Evolutionary conservation across 2,797 vertebrate genomes (phyloP), one percentile per base, ranked within the genome.

Genomic region (Serranus cabrilla): DNA sequence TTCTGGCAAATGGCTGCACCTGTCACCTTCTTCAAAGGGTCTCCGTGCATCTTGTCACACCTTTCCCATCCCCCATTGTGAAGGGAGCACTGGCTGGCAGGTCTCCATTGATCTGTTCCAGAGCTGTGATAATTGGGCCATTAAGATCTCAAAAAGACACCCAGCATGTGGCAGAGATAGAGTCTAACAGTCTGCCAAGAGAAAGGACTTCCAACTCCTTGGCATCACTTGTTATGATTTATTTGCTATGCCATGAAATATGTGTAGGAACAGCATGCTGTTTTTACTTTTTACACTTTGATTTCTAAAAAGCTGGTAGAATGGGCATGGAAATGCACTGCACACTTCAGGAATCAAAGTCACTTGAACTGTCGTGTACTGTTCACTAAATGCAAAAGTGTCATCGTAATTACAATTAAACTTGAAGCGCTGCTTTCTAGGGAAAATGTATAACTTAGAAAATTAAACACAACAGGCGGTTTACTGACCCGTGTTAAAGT

Each of bases 101-200:
- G 72, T 90, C 85, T 90, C 84, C 90, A 94, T 91, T 93, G 91
- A 94, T 93, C 92, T 79, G 78, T 86, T 90, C 80, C 87, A 88
- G 78, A 86, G 82, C 85, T 78, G 80, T 71, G 82, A 91, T 93
- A 94, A 94, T 93, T 94, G 91, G 87, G 34, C 90, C 76, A 92
- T 94, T 94, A 94, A 92, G 88, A 90, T 87, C 76, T 91, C 85
- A 91, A 90, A 94, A 90, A 92, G 86, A 90, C 76, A 88, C 80
- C 76, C 90, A 90, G 87, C 75, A 82, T 80, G 91, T 81, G 79
- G 83, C 59, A 79, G 80, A 75, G 72, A 81, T 51, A 43, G 76
- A 85, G 76, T 74, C 20, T 39, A 74, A 80, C 70, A 83, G 64
- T 67, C 58, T 77, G 83, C 76, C 82, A 78, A 71, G 34, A 74